phyloP scores from a whole-genome alignment of 1,140 invertebrate genomes.

The Leptinotarsa undecemlineata region DNA sequence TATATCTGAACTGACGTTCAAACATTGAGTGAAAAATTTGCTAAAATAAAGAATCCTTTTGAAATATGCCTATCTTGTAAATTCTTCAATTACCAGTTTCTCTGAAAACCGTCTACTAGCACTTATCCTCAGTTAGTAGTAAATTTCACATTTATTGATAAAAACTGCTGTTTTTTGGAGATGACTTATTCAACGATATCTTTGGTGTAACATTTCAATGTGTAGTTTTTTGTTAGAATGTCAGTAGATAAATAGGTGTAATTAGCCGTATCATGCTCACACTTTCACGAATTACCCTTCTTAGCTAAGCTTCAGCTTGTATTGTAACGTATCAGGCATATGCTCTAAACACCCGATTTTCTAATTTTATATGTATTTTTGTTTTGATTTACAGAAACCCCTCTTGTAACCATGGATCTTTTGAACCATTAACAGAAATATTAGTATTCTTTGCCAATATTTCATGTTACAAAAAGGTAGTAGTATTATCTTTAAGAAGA shows the following conservation, averaged over 20 bases:
- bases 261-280: conserved; percentile 7
- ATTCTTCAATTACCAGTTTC: no score
- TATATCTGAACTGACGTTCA: no score
- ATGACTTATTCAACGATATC: neutral
- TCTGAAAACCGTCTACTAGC: no score
- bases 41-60: no score
- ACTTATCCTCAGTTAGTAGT: no score
- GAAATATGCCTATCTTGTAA: no score
- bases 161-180: neutral
- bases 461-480: conserved; percentile 26
- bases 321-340: neutral
- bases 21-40: no score
- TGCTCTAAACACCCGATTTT: neutral
- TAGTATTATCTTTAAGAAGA: conserved; percentile 11
- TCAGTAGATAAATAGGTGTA: conserved; percentile 13
- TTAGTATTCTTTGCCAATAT: conserved; percentile 9
- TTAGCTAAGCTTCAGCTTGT: conserved; percentile 1
- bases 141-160: no score
- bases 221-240: conserved; percentile 15
- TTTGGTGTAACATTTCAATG: conserved; percentile 5
- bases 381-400: conserved; percentile 28
- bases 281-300: neutral
- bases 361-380: conserved; percentile 23
- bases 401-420: conserved; percentile 26
- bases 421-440: conserved; percentile 25